Evolutionary conservation across 2,113 vertebrate genomes (phyloP), one percentile per base, ranked within the genome.

Genomic region (Microcebus griseorufus): DNA sequence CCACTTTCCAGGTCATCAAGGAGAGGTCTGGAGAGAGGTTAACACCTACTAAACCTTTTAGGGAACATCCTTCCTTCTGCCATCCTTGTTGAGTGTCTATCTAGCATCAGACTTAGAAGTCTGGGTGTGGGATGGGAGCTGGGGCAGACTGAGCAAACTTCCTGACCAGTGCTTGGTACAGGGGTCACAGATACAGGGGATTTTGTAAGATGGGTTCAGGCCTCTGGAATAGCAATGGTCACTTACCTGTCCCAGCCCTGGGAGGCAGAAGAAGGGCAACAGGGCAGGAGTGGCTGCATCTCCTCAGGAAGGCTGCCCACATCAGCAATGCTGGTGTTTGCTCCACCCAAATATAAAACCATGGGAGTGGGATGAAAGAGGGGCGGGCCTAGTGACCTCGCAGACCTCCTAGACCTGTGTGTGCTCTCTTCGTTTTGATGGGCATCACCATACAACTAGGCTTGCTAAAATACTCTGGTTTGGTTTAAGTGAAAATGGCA

Each of bases 201-300:
- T 51, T 76, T 64, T 9, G 0, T 22, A 39, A 42, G 23, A 22
- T 67, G 42, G 34, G 1, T 17, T 67, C 1, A 17, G 11, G 7
- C 13, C 8, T 60, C 48, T 89, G 67, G 6, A 67, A 80, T 8
- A 34, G 29, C 58, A 48, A 16, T 22, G 29, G 7, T 80, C 64
- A 94, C 88, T 96, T 39, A 95, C 87, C 90, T 72, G 65, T 70
- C 12, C 6, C 6, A 70, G 37, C 9, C 32, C 58, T 22, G 0
- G 27, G 17, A 10, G 27, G 8, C 45, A 85, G 51, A 60, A 96
- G 87, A 45, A 92, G 51, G 2, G 34, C 51, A 70, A 6, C n/a
- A 95, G 32, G 60, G 97, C 9, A 96, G 67, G 18, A 83, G 23
- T 3, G 6, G 39, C 39, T n/a, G 32, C 95, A 94, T 95, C 53